Percentiles rank a stretch among this genome's conserved stretches.
phyloP scores from a whole-genome alignment of 1,140 invertebrate genomes.

The Neotoxoptera formosana region DNA sequence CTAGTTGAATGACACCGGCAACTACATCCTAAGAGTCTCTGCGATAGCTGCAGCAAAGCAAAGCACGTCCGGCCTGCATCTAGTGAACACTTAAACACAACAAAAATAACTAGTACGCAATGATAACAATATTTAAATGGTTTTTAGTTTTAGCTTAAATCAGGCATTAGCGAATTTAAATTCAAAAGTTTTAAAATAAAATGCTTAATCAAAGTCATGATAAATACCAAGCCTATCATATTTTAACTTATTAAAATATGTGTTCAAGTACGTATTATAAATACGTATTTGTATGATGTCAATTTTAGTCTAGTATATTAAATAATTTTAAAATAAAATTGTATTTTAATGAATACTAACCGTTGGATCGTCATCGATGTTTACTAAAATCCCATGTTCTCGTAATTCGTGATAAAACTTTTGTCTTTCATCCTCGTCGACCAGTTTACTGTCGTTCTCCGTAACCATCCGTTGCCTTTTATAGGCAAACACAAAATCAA shows the following conservation, averaged over 20 bases:
- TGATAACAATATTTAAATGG: background rate
- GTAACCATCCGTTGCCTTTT: background rate
- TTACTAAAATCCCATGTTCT: background rate
- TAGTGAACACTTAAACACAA: constrained; percentile 27
- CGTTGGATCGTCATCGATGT: constrained; percentile 33
- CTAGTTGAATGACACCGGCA: background rate
- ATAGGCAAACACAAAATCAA: constrained; percentile 45
- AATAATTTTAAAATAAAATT: background rate
- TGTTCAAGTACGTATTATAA: background rate
- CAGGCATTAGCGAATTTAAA: background rate
- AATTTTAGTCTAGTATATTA: background rate
- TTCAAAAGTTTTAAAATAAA: background rate
- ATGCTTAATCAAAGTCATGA: background rate
- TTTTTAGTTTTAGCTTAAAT: background rate
- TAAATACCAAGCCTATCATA: background rate
- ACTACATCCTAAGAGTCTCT: background rate
- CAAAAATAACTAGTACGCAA: background rate
- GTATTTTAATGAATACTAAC: constrained; percentile 33
- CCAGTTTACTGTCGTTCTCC: background rate
- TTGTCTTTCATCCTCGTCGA: background rate
- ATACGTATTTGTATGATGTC: background rate
- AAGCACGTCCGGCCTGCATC: constrained; percentile 39
- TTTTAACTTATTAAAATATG: background rate
- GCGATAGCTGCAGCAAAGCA: background rate
- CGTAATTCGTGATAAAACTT: constrained; percentile 16